Conservation (phyloP, 2,888 invertebrate species). For the Cataglyphis altisquamis region DNA sequence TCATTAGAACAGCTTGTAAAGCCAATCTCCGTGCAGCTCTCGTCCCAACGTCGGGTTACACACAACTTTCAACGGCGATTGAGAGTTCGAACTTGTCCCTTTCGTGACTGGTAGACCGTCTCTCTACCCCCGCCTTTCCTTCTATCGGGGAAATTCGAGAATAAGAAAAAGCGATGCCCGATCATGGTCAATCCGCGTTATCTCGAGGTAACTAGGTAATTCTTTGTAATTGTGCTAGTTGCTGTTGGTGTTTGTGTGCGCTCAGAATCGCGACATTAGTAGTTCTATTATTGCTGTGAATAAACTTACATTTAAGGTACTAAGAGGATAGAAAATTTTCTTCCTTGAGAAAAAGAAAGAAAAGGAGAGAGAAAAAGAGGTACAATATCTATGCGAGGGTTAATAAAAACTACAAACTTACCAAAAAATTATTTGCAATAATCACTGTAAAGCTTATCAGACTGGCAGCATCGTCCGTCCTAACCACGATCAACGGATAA, state of each 20-base stretch:
- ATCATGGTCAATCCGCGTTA: conserved; percentile 45
- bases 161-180: conserved; percentile 50
- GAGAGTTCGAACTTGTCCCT: conserved; percentile 71
- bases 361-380: background rate
- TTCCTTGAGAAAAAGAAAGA: no score
- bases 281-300: background rate
- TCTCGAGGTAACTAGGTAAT: conserved; percentile 47
- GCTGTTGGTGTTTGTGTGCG: background rate
- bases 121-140: background rate
- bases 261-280: background rate
- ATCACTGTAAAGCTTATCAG: background rate
- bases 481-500: conserved; percentile 78
- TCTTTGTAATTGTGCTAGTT: background rate
- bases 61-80: conserved; percentile 75
- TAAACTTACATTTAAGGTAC: conserved; percentile 2
- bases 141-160: conserved; percentile 50
- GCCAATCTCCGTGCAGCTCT: conserved; percentile 76
- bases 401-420: background rate
- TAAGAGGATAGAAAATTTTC: background rate
- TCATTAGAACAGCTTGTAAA: conserved; percentile 83
- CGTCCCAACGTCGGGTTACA: conserved; percentile 71
- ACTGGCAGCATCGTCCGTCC: conserved; percentile 19
- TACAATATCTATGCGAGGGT: background rate
- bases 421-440: background rate
- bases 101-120: conserved; percentile 59